Conservation (phyloP, 2,113 vertebrate genomes). For the Corvus cornix region DNA sequence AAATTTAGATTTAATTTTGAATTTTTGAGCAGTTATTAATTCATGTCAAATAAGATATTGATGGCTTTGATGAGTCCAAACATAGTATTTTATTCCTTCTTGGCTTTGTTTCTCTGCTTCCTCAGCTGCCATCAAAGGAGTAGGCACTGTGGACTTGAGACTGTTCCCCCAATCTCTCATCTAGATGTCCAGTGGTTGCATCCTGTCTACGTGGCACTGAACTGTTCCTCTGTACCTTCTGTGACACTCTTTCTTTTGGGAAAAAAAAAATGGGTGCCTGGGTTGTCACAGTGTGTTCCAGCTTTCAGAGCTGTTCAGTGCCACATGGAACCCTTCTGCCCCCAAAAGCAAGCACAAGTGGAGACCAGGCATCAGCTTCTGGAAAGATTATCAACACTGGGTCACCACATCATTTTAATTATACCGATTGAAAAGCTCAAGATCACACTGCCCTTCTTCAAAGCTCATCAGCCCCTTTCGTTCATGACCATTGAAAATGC, state of each 20-base stretch:
- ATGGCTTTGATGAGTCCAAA: not conserved
- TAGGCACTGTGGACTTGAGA: not conserved
- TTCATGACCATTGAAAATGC: not conserved
- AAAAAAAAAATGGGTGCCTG: fast-evolving
- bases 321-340: not conserved
- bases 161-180: not conserved
- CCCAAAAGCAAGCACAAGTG: not conserved
- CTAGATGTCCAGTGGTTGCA: not conserved
- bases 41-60: not conserved
- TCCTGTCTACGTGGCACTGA: not conserved
- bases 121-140: not conserved
- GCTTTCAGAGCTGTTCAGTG: fast-evolving
- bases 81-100: not conserved
- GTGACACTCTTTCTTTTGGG: fast-evolving
- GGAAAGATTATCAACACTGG: not conserved
- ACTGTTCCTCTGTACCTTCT: not conserved
- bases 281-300: not conserved
- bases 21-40: not conserved
- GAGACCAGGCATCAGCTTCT: not conserved
- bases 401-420: not conserved
- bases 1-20: not conserved
- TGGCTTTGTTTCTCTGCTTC: not conserved
- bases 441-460: not conserved
- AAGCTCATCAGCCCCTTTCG: not conserved
- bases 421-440: not conserved